Evolutionary conservation across 2,113 vertebrate genomes (phyloP), one percentile per base, ranked within the genome.

Genomic region (Nerophis ophidion): DNA sequence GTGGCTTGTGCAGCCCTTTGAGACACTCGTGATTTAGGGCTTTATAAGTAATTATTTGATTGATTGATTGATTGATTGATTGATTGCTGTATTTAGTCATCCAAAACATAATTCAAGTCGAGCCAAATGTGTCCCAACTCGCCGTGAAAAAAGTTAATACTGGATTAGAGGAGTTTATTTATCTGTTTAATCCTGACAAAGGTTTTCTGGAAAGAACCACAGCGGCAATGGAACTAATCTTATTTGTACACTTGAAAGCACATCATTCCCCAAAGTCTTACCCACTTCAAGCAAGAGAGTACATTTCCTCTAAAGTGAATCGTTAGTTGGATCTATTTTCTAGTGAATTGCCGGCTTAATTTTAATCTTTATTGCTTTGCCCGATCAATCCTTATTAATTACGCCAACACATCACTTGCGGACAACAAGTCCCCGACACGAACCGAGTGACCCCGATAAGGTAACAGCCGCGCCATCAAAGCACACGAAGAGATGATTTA

Each of bases 1-100:
- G 26, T 26, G 26, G 26, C 26, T 26, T 26, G 26, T 26, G 26
- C 26, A 26, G 26, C 26, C 26, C 26, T 26, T 26, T 26, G 26
- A 26, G 26, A 26, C 26, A 26, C 26, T 26, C 26, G 26, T 26
- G 26, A 26, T 26, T 26, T 26, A 26, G 26, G 26, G 1, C 26
- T 26, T 3, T 26, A 26, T 26, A 26, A 26, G 26, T 26, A 1
- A 26, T 3, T 4, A 26, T n/a, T n/a, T n/a, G n/a, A n/a, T 26
- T 26, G 26, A 26, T 26, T 26, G 19, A 26, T 26, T 26, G n/a
- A n/a, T n/a, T n/a, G n/a, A n/a, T 26, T 26, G 26, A 26, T 26
- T 26, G 19, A 26, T 26, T 26, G n/a, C n/a, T n/a, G 11, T 12
- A 54, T 81, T 75, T 51, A 61, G 69, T 60, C 58, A 56, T 12